Percentiles rank a stretch among this genome's conserved stretches.
phyloP scores from a whole-genome alignment of 2,113 vertebrate species.

The Chrysemys picta region DNA sequence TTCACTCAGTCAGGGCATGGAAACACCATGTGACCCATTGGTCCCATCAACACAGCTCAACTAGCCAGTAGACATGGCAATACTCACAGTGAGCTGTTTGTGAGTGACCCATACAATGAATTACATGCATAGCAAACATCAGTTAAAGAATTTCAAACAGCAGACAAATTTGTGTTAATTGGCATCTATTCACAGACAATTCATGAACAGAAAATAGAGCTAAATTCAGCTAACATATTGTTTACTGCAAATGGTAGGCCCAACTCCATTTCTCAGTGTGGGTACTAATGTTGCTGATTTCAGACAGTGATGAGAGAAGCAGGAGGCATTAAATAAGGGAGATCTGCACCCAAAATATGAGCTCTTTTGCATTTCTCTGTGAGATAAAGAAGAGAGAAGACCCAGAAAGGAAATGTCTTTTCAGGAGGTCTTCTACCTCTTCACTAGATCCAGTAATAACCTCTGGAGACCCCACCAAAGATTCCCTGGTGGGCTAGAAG shows the following conservation, averaged over 20 bases:
- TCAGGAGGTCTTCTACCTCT: not conserved
- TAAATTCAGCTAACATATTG: not conserved
- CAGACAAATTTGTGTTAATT: not conserved
- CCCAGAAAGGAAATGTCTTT: not conserved
- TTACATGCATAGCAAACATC: not conserved
- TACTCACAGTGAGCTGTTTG: not conserved
- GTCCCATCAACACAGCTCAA: not conserved
- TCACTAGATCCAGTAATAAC: not conserved
- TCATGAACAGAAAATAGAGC: not conserved
- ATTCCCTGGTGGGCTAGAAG: not conserved
- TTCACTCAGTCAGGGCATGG: not conserved
- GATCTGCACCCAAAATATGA: not conserved
- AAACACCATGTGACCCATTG: not conserved
- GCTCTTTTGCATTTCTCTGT: not conserved
- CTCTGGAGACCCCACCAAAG: not conserved
- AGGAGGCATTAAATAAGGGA: not conserved
- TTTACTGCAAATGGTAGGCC: not conserved
- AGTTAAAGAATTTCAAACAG: not conserved
- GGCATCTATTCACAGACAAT: not conserved
- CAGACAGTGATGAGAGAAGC: not conserved
- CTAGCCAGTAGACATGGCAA: not conserved
- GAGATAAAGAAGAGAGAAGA: not conserved
- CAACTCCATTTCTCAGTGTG: not conserved
- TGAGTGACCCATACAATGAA: not conserved
- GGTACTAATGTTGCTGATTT: not conserved